Base-by-base conservation (phyloP, 2,113 vertebrate genomes). In the Lophochroa leadbeateri region DNA sequence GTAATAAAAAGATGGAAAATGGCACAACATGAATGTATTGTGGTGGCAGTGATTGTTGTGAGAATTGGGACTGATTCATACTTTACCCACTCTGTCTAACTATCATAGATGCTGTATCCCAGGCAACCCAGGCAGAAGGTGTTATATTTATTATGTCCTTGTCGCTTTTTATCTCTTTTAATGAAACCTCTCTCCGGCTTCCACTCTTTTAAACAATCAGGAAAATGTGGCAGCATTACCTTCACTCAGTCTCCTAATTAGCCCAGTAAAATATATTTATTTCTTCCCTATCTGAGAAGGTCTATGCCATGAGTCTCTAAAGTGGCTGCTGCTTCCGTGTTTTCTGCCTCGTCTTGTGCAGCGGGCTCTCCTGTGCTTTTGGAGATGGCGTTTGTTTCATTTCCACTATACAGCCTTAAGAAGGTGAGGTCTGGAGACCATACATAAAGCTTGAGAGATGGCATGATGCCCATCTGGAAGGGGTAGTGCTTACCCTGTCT, bases 1-100 rank as follows among this genome's bases (percentile, higher is more conserved):
- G 60, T 86, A 75, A 64, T 81, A 94, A 94, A 76, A 64, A 81
- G 88, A 91, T 93, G 86, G 91, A 96, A 96, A 94, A 94, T 87
- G 88, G 83, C 94, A 82, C 72, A 86, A 84, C 69, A 29, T 61
- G 65, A 95, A 92, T 79, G 86, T 69, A 69, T 93, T 94, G 57
- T 78, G 76, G 72, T 91, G 77, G 47, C 23, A 35, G 29, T 94
- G 95, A 94, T 91, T 96, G 92, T 83, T 82, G 49, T 94, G 95
- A 91, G 96, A 92, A 93, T 95, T 97, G 96, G 83, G 95, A 89
- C 91, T 55, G 44, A 83, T 76, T 91, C 7, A 8, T 90, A 79
- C 80, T 94, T 92, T 70, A 82, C 88, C 74, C 60, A 79, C 49
- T 79, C 69, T 46, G 75, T 70, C 79, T 81, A 2, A 84, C 57